Evolutionary conservation across 2,888 invertebrate species (phyloP), one percentile per base, ranked within the genome.

Genomic region (Tigriopus californicus): DNA sequence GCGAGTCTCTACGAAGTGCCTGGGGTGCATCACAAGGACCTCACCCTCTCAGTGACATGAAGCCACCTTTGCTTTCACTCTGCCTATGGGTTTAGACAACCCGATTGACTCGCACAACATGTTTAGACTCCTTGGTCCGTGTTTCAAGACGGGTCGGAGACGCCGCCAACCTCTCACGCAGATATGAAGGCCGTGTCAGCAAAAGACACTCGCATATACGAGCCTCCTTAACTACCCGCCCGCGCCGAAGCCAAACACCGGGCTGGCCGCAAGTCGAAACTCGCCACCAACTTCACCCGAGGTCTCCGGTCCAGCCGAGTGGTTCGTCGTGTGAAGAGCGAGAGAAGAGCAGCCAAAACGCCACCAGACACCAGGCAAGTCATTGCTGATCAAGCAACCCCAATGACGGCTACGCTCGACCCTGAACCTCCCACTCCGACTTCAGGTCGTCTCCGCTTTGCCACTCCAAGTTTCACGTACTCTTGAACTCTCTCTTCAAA

Each of bases 81-180:
- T 76, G 79, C 79, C 78, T 76, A 73, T 75, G 71, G 76, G 76
- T 76, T 77, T 74, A 68, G 67, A 64, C 64, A 59, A 65, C 78
- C 77, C 78, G n/a, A 75, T 75, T 76, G 77, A 80, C 80, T 81
- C 74, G 80, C 80, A 76, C 74, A n/a, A 79, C 76, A 77, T 77
- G 79, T n/a, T 75, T 79, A 77, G 76, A 79, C 79, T 80, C 78
- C 79, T 79, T 79, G 79, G 80, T 80, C 79, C 79, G 79, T 81
- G 79, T 80, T 81, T 80, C 80, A 80, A 81, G 80, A 80, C 80
- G 80, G 80, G 79, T 78, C 79, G 77, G 74, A 74, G 72, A 71
- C 74, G 71, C 70, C 69, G 70, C 71, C 70, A 68, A 72, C 60
- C 48, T 58, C 61, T 44, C 58, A 33, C 24, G 11, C 24, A 11